Evolutionary conservation across 2,888 invertebrate genomes (phyloP).

Genomic region (Agrotis exclamationis): DNA sequence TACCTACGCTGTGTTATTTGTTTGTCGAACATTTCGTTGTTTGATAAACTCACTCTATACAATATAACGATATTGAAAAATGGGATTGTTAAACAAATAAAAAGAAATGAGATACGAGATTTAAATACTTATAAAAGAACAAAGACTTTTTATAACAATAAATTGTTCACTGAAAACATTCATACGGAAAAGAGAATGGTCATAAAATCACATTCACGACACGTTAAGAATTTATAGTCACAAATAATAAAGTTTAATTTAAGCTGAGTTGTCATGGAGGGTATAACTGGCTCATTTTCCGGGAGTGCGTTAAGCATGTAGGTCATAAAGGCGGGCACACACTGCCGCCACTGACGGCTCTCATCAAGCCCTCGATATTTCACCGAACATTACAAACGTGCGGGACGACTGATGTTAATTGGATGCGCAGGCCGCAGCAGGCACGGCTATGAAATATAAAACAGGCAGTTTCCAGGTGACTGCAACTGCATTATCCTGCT

Average conservation of each 20-base stretch:
- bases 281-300: constrained; percentile 62
- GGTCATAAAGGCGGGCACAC: constrained; percentile 76
- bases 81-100: constrained; percentile 32
- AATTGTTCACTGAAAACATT: constrained; percentile 1
- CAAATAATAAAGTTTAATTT: constrained; percentile 65
- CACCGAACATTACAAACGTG: constrained; percentile 84
- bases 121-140: constrained; percentile 1
- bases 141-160: neutral
- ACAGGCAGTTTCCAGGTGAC: constrained; percentile 72
- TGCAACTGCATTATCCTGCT: constrained; percentile 72
- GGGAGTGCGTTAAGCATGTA: constrained; percentile 65
- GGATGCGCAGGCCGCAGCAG: constrained; percentile 82
- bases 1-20: constrained; percentile 32
- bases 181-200: neutral
- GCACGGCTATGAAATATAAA: constrained; percentile 84
- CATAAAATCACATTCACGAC: constrained; percentile 46
- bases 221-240: constrained; percentile 25
- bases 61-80: constrained; percentile 25
- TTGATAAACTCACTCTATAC: constrained; percentile 28
- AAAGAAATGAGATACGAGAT: constrained; percentile 20
- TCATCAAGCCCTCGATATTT: constrained; percentile 86
- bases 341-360: constrained; percentile 62
- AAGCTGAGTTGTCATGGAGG: constrained; percentile 55
- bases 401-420: constrained; percentile 87
- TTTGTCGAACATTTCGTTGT: constrained; percentile 24